Conservation (phyloP, 2,797 vertebrate genomes). For the Phyllotis vaccarum region DNA sequence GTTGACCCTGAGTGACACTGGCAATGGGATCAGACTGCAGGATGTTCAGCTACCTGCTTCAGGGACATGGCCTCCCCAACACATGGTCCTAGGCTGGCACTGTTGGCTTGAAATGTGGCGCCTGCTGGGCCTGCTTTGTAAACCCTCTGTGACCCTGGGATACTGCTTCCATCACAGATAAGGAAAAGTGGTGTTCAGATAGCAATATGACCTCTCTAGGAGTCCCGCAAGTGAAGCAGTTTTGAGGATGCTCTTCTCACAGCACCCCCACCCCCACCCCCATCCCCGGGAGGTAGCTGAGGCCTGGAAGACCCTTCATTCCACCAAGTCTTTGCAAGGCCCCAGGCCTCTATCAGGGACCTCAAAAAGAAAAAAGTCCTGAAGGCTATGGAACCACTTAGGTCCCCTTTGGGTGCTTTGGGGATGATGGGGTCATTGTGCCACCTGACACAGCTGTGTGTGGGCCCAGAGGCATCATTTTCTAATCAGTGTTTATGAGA, state of each 20-base stretch:
- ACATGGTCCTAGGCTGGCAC: neutral
- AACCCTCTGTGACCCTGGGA: neutral
- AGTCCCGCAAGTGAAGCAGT: neutral
- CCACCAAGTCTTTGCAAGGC: neutral
- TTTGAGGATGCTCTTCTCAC: neutral
- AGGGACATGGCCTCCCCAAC: neutral
- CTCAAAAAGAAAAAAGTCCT: neutral
- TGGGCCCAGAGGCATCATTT: neutral
- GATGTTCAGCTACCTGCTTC: neutral
- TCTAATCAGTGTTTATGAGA: neutral
- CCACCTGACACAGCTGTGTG: neutral
- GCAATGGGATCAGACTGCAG: neutral
- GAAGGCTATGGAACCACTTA: neutral
- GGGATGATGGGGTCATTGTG: neutral
- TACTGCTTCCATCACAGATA: rapidly evolving
- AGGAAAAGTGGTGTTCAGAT: neutral
- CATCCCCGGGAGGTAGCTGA: neutral
- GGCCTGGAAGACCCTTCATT: neutral
- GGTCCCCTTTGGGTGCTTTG: neutral
- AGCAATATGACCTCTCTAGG: neutral
- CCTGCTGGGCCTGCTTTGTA: neutral
- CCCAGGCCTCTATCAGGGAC: neutral
- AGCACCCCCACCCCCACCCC: rapidly evolving
- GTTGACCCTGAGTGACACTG: neutral
- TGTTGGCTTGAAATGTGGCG: neutral